Evolutionary conservation across 2,888 invertebrate genomes (phyloP).

Genomic region (Cryptus viduatorius): DNA sequence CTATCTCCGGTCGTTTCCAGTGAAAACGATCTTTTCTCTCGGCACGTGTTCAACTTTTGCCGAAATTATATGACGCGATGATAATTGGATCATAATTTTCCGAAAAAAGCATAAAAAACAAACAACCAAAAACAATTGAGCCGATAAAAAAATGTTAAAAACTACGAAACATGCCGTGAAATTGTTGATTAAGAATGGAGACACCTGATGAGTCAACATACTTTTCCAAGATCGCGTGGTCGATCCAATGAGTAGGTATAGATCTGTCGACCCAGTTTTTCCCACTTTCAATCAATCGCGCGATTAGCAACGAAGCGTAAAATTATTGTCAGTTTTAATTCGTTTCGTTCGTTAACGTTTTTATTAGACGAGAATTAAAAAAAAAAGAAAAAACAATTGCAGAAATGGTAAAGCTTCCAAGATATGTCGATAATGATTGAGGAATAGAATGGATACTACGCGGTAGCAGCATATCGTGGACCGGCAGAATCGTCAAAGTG

Average conservation of each 20-base stretch:
- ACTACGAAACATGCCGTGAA: slow-evolving; percentile 22
- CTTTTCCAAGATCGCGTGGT: slow-evolving; percentile 51
- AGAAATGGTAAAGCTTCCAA: neutral
- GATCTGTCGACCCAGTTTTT: slow-evolving; percentile 61
- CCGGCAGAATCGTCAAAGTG: neutral
- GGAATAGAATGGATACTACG: neutral
- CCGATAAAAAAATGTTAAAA: slow-evolving; percentile 10
- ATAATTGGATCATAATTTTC: neutral
- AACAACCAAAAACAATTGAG: neutral
- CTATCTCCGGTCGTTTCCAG: slow-evolving; percentile 6
- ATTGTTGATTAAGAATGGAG: slow-evolving; percentile 45
- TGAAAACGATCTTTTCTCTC: slow-evolving; percentile 2
- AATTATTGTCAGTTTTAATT: slow-evolving; percentile 62
- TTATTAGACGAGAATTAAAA: neutral
- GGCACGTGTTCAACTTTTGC: neutral
- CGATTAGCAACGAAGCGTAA: slow-evolving; percentile 65
- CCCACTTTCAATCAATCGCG: slow-evolving; percentile 62
- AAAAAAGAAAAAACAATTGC: neutral
- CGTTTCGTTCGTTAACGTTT: slow-evolving; percentile 42
- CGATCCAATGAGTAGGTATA: slow-evolving; percentile 27
- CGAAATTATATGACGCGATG: neutral
- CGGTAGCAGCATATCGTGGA: neutral
- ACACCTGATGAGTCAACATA: slow-evolving; percentile 25
- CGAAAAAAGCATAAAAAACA: neutral
- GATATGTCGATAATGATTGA: neutral